Evolutionary conservation across 2,797 vertebrate species (phyloP).

Genomic region (Balearica regulorum): DNA sequence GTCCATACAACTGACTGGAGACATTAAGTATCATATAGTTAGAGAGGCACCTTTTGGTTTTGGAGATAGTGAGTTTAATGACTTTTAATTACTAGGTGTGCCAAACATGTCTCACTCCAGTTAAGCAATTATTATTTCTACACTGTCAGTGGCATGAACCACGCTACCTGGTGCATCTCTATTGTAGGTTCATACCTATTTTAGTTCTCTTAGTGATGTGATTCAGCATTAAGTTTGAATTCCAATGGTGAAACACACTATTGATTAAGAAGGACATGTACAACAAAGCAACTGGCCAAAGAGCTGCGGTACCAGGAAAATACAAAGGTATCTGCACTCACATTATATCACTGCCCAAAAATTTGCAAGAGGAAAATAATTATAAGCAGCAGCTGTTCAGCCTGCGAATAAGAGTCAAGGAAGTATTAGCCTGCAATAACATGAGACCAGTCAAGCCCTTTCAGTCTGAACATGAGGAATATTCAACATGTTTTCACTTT

Average conservation of each 20-base stretch:
- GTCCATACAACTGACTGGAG: not conserved
- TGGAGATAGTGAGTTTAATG: not conserved
- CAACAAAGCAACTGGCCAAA: not conserved
- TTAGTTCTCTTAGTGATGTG: not conserved
- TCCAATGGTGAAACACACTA: not conserved
- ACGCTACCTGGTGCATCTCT: not conserved
- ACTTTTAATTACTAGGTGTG: not conserved
- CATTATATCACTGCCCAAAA: not conserved
- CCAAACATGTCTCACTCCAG: not conserved
- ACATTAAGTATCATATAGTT: not conserved
- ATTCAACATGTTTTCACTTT: not conserved
- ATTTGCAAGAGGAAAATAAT: not conserved
- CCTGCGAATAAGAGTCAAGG: not conserved
- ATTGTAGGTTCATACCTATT: not conserved
- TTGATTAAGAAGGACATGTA: not conserved
- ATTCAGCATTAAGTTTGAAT: not conserved
- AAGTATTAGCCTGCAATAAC: not conserved
- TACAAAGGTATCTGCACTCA: not conserved
- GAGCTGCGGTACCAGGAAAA: not conserved
- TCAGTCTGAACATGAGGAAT: not conserved
- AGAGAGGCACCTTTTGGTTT: not conserved
- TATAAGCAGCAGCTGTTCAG: not conserved
- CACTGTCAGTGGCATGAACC: not conserved
- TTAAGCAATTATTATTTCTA: not conserved
- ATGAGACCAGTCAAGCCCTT: not conserved